Conservation (phyloP, 1,140 invertebrate genomes). For the Meloidogyne hapla region DNA sequence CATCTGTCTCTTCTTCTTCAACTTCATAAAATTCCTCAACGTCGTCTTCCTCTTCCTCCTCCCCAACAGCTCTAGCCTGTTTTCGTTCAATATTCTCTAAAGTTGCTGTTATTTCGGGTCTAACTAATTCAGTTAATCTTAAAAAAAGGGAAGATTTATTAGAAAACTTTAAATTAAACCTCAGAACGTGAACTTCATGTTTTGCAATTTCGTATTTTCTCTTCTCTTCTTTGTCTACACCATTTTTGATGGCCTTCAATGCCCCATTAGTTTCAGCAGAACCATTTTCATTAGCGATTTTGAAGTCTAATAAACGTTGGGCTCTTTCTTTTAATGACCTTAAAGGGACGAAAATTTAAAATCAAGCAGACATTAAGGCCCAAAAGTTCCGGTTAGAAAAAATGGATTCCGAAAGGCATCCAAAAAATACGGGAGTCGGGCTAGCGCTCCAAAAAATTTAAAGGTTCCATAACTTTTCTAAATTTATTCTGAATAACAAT, state of each 20-base stretch:
- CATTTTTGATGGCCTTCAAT: conserved; percentile 75
- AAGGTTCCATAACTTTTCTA: background rate
- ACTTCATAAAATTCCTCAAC: conserved; percentile 64
- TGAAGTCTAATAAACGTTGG: conserved; percentile 88
- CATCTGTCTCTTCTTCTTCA: conserved; percentile 81
- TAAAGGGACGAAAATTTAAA: conserved; percentile 36
- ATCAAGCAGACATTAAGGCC: no score
- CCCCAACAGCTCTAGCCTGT: conserved; percentile 91
- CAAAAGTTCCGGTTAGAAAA: no score
- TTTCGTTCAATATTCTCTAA: conserved; percentile 97
- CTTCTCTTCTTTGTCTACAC: conserved; percentile 70
- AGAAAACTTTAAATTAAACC: conserved; percentile 18
- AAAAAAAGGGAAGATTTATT: conserved; percentile 23
- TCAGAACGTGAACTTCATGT: conserved; percentile 43
- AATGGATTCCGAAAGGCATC: no score
- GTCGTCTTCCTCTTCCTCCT: conserved; percentile 79
- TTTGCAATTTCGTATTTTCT: conserved; percentile 55
- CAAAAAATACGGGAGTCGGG: no score
- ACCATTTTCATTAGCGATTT: conserved; percentile 75
- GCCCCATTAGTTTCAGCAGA: conserved; percentile 75
- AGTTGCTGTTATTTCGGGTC: conserved; percentile 80
- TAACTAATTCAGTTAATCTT: conserved; percentile 52
- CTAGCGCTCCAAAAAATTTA: no score
- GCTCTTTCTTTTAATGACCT: conserved; percentile 91
- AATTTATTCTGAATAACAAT: background rate